Base-by-base conservation (phyloP, 2,797 vertebrate species). In the Eulemur mongoz region DNA sequence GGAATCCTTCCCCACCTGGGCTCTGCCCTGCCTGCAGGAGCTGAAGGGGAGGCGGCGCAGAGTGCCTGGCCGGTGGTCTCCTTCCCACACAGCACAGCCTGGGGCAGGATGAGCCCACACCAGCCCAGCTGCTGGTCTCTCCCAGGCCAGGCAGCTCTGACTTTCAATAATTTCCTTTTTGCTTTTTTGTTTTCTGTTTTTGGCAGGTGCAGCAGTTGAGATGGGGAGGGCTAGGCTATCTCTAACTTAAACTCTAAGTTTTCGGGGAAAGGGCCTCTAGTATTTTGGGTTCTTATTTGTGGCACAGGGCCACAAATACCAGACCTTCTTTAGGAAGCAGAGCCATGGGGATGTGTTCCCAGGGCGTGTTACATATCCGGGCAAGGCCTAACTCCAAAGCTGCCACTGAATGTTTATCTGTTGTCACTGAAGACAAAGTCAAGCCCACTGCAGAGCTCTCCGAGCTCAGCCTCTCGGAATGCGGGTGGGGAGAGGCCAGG, bases 191-290 rank as follows among this genome's bases (percentile, higher is more conserved):
- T 54, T 90, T 25, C 25, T 94, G 52, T 4, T 89, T 94, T 92
- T 30, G 48, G 20, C 48, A 9, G 79, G 7, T 35, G 11, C 0
- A 40, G 54, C 12, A 18, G 12, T 7, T 83, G 57, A 61, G n/a
- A 67, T 14, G 2, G 45, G 72, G 40, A 90, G 69, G 17, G 30
- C 32, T 82, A 57, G 4, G 12, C 54, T 65, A 38, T n/a, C 59
- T 78, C 52, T 95, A 61, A 94, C 45, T 92, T 93, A 75, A 80
- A 89, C 73, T 52, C 69, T 43, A 86, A 61, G 54, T 54, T 87
- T 95, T 38, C 9, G 18, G 54, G 45, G n/a, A 82, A 61, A 69
- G 6, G 17, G 10, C 72, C 20, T 14, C 57, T 65, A 45, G n/a
- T 48, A 61, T 54, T 91, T 57, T n/a, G 87, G 40, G 45, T 69